Evolutionary conservation across 2,797 vertebrate genomes (phyloP).

Genomic region (Myotis vivesi): DNA sequence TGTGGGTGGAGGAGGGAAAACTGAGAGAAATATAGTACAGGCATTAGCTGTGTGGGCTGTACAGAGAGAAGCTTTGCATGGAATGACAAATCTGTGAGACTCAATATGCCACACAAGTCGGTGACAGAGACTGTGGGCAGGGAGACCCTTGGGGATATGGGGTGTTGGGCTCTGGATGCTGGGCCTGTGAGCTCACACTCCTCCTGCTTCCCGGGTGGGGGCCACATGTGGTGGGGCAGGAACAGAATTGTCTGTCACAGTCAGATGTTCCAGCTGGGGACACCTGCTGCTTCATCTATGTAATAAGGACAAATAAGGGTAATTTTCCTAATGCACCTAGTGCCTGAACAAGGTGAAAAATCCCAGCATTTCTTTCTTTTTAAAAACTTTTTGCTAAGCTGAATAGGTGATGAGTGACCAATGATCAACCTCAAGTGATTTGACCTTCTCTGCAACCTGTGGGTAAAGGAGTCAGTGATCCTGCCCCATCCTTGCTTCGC

Average conservation of each 20-base stretch:
- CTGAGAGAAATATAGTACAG: conserved; percentile 82
- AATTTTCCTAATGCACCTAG: background rate
- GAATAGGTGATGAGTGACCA: background rate
- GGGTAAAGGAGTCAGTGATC: background rate
- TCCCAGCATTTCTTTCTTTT: conserved; percentile 15
- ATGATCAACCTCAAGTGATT: background rate
- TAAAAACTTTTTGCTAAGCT: background rate
- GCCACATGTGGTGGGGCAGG: background rate
- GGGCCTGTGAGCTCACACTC: background rate
- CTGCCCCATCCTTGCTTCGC: background rate
- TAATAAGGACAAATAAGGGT: background rate
- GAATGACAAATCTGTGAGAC: conserved; percentile 79
- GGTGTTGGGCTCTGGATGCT: background rate
- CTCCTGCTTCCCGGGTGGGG: background rate
- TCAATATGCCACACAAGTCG: conserved; percentile 63
- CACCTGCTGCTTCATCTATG: background rate
- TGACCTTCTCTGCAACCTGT: background rate
- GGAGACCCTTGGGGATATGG: background rate
- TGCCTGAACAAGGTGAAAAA: background rate
- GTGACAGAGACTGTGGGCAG: background rate
- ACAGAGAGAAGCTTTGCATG: conserved; percentile 74
- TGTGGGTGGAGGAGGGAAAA: conserved; percentile 84
- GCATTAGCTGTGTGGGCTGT: conserved; percentile 81
- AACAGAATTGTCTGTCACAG: background rate
- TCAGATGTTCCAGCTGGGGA: background rate